A percentile compares a stretch with the other conserved stretches of the same genome.
These are phyloP conservation scores for Nesoenas mayeri DNA, from an alignment of 2,113 vertebrate species.

Conservation along the genomic window DNA sequence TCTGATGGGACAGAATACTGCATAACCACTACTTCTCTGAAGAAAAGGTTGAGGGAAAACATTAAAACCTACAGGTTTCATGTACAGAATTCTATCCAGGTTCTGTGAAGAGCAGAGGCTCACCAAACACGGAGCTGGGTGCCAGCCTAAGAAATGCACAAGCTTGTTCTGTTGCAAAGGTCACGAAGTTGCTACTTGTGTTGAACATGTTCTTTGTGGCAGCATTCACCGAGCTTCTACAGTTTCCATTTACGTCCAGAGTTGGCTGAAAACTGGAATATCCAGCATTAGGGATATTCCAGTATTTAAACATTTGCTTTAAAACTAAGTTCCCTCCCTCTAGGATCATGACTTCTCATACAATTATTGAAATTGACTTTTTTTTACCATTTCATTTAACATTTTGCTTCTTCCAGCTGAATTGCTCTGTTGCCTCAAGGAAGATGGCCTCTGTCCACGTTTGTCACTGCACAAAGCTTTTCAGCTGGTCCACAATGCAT, in stretches of 20 bases:
- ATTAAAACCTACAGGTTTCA: background rate
- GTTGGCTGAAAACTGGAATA: background rate
- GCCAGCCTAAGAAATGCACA: background rate
- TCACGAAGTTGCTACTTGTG: background rate
- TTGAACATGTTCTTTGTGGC: background rate
- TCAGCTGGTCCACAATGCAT: background rate
- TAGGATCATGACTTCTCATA: background rate
- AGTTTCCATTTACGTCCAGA: background rate
- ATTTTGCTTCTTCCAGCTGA: background rate
- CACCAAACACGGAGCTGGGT: background rate
- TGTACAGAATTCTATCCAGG: accelerated
- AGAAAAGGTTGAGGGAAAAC: background rate
- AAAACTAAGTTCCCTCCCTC: background rate
- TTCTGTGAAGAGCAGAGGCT: background rate
- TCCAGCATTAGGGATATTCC: background rate
- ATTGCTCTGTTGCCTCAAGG: background rate
- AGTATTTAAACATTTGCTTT: background rate
- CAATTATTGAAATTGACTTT: background rate
- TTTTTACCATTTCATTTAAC: background rate
- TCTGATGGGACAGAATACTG: background rate
- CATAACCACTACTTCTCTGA: background rate
- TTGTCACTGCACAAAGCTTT: background rate
- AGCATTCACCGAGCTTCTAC: background rate
- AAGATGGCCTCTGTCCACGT: background rate
- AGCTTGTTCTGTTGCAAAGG: background rate